Percentiles rank a stretch among this genome's conserved stretches.
Conservation (phyloP, 1,140 invertebrate genomes). For the Trachymyrmex septentrionalis region DNA sequence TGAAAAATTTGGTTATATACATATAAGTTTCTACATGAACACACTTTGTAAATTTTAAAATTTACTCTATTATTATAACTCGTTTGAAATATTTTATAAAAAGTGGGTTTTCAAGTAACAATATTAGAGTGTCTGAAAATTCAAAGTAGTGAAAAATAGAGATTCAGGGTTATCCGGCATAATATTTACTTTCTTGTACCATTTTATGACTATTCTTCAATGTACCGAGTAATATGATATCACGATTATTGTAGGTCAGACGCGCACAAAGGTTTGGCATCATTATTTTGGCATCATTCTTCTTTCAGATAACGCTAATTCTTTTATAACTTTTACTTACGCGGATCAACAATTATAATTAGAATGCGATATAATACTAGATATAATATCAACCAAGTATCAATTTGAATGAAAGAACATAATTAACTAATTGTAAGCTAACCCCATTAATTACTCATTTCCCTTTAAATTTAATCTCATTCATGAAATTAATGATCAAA, state of each 20-base stretch:
- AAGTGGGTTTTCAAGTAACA: not conserved
- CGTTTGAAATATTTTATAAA: not conserved
- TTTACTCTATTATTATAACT: not conserved
- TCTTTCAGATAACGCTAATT: constrained; percentile 35
- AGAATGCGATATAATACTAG: constrained; percentile 24
- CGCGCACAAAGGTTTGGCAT: constrained; percentile 52
- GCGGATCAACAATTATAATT: constrained; percentile 28
- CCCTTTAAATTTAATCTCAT: constrained; percentile 1
- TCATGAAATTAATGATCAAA: not conserved
- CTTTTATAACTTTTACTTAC: constrained; percentile 1
- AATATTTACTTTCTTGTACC: constrained; percentile 39
- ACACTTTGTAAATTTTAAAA: not conserved
- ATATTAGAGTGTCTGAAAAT: not conserved
- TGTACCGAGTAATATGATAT: constrained; percentile 31
- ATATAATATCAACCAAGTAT: constrained; percentile 33
- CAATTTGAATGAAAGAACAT: constrained; percentile 13
- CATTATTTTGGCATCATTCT: constrained; percentile 43
- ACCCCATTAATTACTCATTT: not conserved
- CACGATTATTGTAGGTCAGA: constrained; percentile 67
- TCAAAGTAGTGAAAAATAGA: not conserved
- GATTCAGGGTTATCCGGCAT: constrained; percentile 20
- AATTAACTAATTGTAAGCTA: constrained; percentile 14
- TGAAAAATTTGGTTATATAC: constrained; percentile 7
- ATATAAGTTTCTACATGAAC: not conserved
- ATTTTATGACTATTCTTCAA: constrained; percentile 19